Conservation (phyloP, 2,888 invertebrate species). For the Papilio gigon region DNA sequence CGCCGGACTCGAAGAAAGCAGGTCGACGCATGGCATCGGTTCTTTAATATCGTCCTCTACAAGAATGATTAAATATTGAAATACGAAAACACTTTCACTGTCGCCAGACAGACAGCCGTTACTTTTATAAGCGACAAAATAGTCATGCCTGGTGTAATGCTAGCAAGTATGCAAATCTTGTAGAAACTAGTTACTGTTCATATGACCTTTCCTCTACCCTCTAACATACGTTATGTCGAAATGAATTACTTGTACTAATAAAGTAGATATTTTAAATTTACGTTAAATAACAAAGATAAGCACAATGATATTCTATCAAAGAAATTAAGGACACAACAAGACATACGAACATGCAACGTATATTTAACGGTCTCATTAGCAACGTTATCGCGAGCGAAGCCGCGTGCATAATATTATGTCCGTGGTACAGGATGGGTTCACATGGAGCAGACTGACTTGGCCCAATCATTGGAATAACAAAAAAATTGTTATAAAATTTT, state of each 20-base stretch:
- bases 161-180: background rate
- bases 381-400: slow-evolving; percentile 54
- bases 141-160: background rate
- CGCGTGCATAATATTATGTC: slow-evolving; percentile 50
- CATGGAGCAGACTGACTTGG: slow-evolving; percentile 23
- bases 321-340: background rate
- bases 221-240: background rate
- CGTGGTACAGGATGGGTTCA: slow-evolving; percentile 43
- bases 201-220: background rate
- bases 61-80: too few species aligned
- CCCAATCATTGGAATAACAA: too few species aligned
- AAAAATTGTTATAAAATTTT: too few species aligned
- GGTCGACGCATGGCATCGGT: too few species aligned
- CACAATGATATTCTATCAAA: too few species aligned
- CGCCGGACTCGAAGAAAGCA: too few species aligned
- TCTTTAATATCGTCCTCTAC: too few species aligned
- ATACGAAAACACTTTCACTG: too few species aligned
- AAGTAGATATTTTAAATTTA: too few species aligned
- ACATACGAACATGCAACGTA: slow-evolving; percentile 7
- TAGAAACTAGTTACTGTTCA: background rate
- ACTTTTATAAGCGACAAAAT: too few species aligned
- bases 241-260: background rate
- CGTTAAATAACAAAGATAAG: too few species aligned
- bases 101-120: too few species aligned
- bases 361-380: slow-evolving; percentile 60